A percentile compares a stretch with the other conserved stretches of the same genome.
Evolutionary conservation across 2,888 invertebrate genomes (phyloP).

Genomic region (Nomada lathburiana): DNA sequence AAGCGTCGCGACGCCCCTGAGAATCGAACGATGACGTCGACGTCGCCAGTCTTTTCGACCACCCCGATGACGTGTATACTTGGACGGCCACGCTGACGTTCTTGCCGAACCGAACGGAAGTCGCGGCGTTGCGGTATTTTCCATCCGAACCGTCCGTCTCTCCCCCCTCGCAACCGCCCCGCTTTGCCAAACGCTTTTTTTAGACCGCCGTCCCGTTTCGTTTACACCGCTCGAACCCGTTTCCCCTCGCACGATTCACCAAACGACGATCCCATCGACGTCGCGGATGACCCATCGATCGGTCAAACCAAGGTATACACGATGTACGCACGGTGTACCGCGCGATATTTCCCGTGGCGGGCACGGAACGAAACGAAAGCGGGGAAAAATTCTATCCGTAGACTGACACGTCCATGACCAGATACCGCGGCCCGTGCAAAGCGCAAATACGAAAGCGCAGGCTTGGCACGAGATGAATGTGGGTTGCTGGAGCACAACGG

Average conservation of each 20-base stretch:
- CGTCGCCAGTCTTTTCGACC: conserved; percentile 8
- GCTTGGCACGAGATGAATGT: conserved; percentile 74
- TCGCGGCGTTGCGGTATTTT: conserved; percentile 15
- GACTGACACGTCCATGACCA: conserved; percentile 31
- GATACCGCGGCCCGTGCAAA: conserved; percentile 27
- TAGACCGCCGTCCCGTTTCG: not conserved
- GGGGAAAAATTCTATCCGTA: conserved; percentile 35
- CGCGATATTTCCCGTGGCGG: not conserved
- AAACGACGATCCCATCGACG: too few relatives aligned
- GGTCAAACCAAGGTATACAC: too few relatives aligned
- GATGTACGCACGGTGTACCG: not conserved
- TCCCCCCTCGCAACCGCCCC: too few relatives aligned
- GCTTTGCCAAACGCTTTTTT: conserved; percentile 21
- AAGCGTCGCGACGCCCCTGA: conserved; percentile 54
- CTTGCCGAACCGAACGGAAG: conserved; percentile 1
- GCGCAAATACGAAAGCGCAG: conserved; percentile 70
- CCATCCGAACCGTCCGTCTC: not conserved
- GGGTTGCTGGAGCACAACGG: conserved; percentile 62
- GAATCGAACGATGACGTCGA: conserved; percentile 52
- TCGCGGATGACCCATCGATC: conserved; percentile 19
- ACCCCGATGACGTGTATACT: conserved; percentile 35
- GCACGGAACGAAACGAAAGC: conserved; percentile 12
- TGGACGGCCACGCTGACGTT: conserved; percentile 27
- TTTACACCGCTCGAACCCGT: not conserved
- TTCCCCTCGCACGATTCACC: too few relatives aligned